Evolutionary conservation across 2,113 vertebrate species (phyloP), one percentile per base, ranked within the genome.

Genomic region (Phyllostomus hastatus): DNA sequence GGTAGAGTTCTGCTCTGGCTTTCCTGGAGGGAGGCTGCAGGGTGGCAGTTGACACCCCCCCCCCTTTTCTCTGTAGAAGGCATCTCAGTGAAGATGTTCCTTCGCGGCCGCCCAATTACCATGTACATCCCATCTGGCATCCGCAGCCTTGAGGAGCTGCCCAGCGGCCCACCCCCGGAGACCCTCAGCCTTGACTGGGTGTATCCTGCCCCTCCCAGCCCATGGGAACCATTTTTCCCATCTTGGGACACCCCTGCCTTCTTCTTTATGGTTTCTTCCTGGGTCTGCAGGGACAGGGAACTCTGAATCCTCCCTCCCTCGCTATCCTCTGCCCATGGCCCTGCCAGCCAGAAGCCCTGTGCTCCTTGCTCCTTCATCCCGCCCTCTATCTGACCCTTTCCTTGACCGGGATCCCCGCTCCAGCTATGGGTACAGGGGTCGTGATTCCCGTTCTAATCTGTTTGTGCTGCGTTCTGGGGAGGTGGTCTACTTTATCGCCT

Each of bases 101-200:
- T 99, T 92, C 99, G 99, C 0, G 99, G 99, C 2, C 99, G 99
- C 26, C 99, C 99, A 24, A 99, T 99, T 86, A 99, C 99, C 94
- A 99, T 99, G 99, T 99, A 99, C 97, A 98, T 99, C 97, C 99
- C 99, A 0, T 99, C 99, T 7, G 99, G 99, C 97, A 98, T 99
- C 97, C 98, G 98, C 85, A 99, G 99, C 98, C 99, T 99, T 1
- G 99, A 99, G 59, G 99, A 99, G 70, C 98, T 99, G 95, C 99
- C 98, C 95, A 99, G 99, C 89, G 99, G 99, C 90, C 98, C 98
- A 15, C 99, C 99, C 4, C 97, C 98, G 0, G 99, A 99, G 97
- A 99, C 98, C 70, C 98, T 99, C 89, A 98, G 99, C 90, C 98
- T 99, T 59, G 99, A 99, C 93, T 99, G 99, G 99, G 99, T 99